phyloP scores from a whole-genome alignment of 2,888 invertebrate genomes.

The Silvanus unidentatus region DNA sequence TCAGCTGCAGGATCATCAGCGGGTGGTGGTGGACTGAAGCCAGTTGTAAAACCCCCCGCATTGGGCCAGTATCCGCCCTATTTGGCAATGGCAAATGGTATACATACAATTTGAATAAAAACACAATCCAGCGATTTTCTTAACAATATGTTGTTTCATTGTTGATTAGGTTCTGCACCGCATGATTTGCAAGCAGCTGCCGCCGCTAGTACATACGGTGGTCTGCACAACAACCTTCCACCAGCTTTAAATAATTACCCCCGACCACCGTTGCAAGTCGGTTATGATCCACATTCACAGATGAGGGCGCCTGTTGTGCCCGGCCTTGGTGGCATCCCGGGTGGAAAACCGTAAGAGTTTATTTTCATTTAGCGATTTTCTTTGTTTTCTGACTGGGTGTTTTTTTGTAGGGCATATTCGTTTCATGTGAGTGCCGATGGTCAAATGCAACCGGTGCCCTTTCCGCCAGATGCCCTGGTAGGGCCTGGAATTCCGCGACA shows the following conservation, averaged over 20 bases:
- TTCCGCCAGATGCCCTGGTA: constrained; percentile 87
- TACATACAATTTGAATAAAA: constrained; percentile 7
- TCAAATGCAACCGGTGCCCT: constrained; percentile 85
- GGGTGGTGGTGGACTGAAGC: constrained; percentile 52
- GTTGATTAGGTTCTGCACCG: constrained; percentile 43
- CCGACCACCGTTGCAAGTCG: constrained; percentile 59
- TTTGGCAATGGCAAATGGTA: constrained; percentile 50
- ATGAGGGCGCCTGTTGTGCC: constrained; percentile 62
- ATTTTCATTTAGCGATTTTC: not conserved
- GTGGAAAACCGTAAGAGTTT: constrained; percentile 77
- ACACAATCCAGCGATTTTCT: no score
- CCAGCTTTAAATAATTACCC: constrained; percentile 62
- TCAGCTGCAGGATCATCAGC: constrained; percentile 51
- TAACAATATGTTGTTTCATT: not conserved
- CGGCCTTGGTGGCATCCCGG: constrained; percentile 64
- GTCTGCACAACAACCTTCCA: constrained; percentile 58
- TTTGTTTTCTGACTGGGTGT: not conserved
- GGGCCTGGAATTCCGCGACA: constrained; percentile 92
- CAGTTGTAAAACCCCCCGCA: constrained; percentile 50
- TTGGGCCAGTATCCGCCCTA: constrained; percentile 59
- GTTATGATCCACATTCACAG: constrained; percentile 61
- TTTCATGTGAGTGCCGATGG: constrained; percentile 89
- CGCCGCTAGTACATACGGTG: constrained; percentile 51
- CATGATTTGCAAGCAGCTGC: constrained; percentile 56
- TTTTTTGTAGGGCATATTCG: constrained; percentile 72